Evolutionary conservation across 1,140 invertebrate species (phyloP), one percentile per base, ranked within the genome.

Genomic region (Drosophila nannoptera): DNA sequence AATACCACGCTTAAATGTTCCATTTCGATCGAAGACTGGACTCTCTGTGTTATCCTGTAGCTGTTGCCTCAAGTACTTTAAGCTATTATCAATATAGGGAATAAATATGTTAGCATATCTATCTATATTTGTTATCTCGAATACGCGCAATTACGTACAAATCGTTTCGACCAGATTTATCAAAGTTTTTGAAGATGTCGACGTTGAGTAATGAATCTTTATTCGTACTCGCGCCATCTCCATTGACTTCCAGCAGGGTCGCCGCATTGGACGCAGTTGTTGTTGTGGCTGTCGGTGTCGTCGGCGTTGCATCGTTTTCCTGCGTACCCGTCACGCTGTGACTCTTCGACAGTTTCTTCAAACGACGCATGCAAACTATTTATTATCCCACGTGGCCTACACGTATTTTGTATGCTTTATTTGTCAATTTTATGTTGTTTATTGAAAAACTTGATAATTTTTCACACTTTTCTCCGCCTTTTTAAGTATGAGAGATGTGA

Each of bases 11-110:
- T 83, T 88, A 31, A 88, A 82, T 4, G 60, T 64, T 11, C 81
- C 80, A 50, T 86, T 71, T 33, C 61, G 60, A 55, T 82, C 82
- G 64, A 89, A 87, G 5, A 88, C 80, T n/a, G 84, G 78, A 54
- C 74, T 80, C 14, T 87, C 84, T 5, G 69, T 7, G n/a, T 58
- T 49, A 35, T 88, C 87, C 68, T 77, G 81, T 14, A 88, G 60
- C 61, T 88, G 83, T 56, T 78, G 81, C 69, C 88, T 89, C 63
- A 89, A 66, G 74, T 77, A 89, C 76, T 89, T 88, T 65, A 89
- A 64, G 73, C 87, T 88, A 12, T 11, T 3, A 55, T 0, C 16
- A 9, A 14, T 2, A 46, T 11, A 29, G 8, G 5, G 8, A 5
- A 29, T 33, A 33, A 7, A 35, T 7, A 35, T 16, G 22, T 32